Evolutionary conservation across 1,140 invertebrate species (phyloP), one percentile per base, ranked within the genome.

Genomic region (Psix sp.): DNA sequence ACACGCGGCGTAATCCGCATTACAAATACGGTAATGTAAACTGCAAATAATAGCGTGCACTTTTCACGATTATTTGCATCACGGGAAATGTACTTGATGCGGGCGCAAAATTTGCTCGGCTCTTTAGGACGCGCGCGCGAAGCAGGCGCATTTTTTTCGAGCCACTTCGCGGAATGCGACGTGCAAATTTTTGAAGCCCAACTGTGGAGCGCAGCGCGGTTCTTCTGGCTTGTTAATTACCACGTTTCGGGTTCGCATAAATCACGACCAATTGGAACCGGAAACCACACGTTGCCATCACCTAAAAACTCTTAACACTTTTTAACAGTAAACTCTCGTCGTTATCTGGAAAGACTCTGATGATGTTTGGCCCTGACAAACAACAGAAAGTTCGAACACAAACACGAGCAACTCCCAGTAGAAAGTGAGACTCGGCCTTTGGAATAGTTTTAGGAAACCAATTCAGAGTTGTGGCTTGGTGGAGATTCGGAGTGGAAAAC

Each of bases 1-100:
- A 16, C 46, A 65, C 42, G 54, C 49, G 46, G 33, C 11, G 33
- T 54, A 65, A 65, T 65, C 49, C 60, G 49, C 49, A 65, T 65
- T 54, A 65, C 49, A 65, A 65, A 65, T 35, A 65, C 49, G 24
- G 11, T 65, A 65, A 65, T 54, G 60, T 43, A 45, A 46, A 65
- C 42, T 26, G 40, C 60, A 65, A 65, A 65, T 33, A 63, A 36
- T 21, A 45, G 29, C 26, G 48, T 16, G 40, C 59, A 63, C 18
- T 63, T 52, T 52, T 48, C 24, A 24, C 35, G 36, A 33, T 31
- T 33, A 42, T 42, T 60, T 42, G 35, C 45, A 42, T 40, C 43
- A 13, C 33, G 20, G 15, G 11, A 40, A 48, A 49, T 33, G 36
- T 35, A 42, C 43, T 48, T 33, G 15, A 6, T 16, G 26, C 36